phyloP scores from a whole-genome alignment of 2,888 invertebrate species.

The Anarsia innoxiella region DNA sequence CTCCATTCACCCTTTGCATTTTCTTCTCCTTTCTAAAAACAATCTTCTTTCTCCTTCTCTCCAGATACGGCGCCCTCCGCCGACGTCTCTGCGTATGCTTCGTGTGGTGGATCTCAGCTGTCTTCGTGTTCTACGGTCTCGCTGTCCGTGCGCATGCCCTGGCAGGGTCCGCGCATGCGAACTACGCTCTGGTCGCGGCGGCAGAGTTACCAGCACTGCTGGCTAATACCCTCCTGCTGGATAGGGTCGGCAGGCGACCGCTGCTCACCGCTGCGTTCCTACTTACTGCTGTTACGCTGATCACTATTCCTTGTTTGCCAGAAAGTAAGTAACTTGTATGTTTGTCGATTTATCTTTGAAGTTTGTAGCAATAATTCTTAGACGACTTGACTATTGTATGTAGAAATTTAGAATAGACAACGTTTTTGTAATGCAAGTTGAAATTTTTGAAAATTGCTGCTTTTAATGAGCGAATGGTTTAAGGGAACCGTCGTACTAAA shows the following conservation, averaged over 20 bases:
- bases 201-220: conserved; percentile 59
- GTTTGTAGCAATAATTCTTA: no score
- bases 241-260: conserved; percentile 53
- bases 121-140: conserved; percentile 67
- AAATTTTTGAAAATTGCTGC: no score
- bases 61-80: conserved; percentile 52
- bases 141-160: conserved; percentile 57
- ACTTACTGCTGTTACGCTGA: conserved; percentile 47
- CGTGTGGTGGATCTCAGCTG: conserved; percentile 61
- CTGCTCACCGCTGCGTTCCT: conserved; percentile 57
- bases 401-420: no score
- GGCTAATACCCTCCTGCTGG: conserved; percentile 57
- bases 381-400: no score
- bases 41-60: no score
- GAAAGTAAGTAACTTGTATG: conserved; percentile 33
- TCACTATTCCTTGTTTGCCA: conserved; percentile 44
- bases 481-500: no score
- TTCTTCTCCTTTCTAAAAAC: no score
- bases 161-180: conserved; percentile 49
- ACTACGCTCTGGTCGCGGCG: conserved; percentile 55
- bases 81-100: conserved; percentile 55
- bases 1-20: no score
- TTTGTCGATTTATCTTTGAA: no score
- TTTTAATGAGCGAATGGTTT: no score
- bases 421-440: no score